Evolutionary conservation across 2,113 vertebrate genomes (phyloP).

Genomic region (Proteles cristata): DNA sequence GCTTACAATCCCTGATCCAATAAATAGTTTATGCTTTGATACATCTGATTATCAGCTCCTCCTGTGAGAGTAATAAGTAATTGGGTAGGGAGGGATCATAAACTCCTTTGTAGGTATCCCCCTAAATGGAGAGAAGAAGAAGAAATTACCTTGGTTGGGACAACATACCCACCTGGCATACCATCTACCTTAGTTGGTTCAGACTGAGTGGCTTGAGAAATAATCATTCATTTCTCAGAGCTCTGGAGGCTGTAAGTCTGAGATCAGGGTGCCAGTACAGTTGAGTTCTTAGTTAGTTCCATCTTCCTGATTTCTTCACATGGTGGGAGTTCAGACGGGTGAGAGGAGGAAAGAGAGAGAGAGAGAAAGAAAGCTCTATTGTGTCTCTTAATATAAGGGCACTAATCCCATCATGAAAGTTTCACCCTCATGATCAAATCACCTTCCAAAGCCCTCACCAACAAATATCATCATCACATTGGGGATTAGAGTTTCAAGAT

Average conservation of each 20-base stretch:
- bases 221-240: neutral
- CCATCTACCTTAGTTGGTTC: neutral
- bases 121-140: neutral
- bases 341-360: neutral
- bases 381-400: neutral
- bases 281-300: neutral
- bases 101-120: neutral
- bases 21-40: slow-evolving; percentile 1
- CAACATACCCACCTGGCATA: neutral
- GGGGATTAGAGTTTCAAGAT: neutral
- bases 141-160: neutral
- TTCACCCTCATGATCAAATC: neutral
- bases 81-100: neutral
- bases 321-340: neutral
- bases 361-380: neutral
- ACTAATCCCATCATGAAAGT: neutral
- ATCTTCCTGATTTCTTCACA: neutral
- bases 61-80: neutral
- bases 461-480: neutral
- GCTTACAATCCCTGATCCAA: neutral
- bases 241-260: neutral
- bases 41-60: neutral
- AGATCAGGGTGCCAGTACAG: neutral
- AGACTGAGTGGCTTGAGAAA: neutral
- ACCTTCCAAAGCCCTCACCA: neutral